Percentiles rank a stretch among this genome's conserved stretches.
phyloP scores from a whole-genome alignment of 2,797 vertebrate genomes.

The Lemur catta region DNA sequence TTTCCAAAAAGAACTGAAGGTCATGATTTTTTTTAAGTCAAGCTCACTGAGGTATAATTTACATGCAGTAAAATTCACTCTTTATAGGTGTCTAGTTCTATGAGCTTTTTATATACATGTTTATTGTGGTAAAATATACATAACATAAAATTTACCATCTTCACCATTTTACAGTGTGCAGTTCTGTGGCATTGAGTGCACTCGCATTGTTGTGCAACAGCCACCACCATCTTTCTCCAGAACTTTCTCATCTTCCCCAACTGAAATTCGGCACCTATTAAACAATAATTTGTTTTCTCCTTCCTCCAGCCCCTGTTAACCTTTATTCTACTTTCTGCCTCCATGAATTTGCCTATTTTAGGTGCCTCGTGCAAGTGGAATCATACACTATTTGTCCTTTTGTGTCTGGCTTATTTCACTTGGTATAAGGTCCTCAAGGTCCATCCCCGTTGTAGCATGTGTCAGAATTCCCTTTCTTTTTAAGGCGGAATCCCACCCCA shows the following conservation, averaged over 20 bases:
- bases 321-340: background rate
- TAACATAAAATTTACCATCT: background rate
- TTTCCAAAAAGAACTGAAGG: background rate
- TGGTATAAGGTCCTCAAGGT: background rate
- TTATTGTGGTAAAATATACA: background rate
- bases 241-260: background rate
- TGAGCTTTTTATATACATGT: background rate
- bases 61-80: background rate
- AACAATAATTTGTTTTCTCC: background rate
- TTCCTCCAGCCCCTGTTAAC: background rate
- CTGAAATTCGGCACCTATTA: too few species aligned
- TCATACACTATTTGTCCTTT: background rate
- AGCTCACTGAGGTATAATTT: background rate
- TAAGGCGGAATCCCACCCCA: background rate
- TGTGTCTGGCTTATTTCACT: background rate
- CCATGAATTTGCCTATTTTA: background rate
- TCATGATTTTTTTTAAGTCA: background rate
- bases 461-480: background rate
- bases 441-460: background rate
- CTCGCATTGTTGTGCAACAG: background rate
- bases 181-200: background rate
- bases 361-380: background rate
- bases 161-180: background rate
- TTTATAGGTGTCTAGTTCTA: background rate
- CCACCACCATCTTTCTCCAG: accelerated